Evolutionary conservation across 2,113 vertebrate species (phyloP), one percentile per base, ranked within the genome.

Genomic region (Spermophilus dauricus): DNA sequence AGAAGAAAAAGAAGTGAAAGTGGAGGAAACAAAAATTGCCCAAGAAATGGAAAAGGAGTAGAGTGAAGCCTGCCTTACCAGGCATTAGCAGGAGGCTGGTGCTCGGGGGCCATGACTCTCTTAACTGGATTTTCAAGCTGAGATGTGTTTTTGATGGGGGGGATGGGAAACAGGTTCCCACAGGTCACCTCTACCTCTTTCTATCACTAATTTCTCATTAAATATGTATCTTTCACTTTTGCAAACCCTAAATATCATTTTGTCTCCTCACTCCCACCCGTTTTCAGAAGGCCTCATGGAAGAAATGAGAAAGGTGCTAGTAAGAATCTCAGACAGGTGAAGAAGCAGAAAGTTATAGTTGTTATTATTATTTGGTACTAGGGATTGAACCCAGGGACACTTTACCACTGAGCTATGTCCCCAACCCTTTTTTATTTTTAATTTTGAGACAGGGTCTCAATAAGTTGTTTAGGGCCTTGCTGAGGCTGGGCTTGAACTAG

Each of bases 221-320:
- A 98, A 97, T 89, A 85, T 28, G 61, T 58, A 2, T 12, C 63
- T 84, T 92, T 91, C 65, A 82, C 34, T 86, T 70, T 76, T 83
- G 39, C 12, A 83, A 34, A 42, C 16, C 37, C n/a, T 0, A 24
- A 58, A 34, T 75, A 32, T 85, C 61, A 22, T 82, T 76, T 45
- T 69, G 37, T 37, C n/a, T 63, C 48, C 45, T 67, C 5, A 10
- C 42, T 11, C 14, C 28, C 20, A 53, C n/a, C 51, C 75, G 6
- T 37, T 83, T 69, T 78, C 56, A 63, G 87, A 76, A 72, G 83
- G 34, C 28, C 61, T 22, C 30, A 1, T 10, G 37, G 80, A 70
- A 89, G 94, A 85, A 63, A 11, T 37, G 18, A 58, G 26, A 42
- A 61, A 63, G 42, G 48, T 39, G 32, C 8, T 65, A 2, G 48